A percentile compares a stretch with the other conserved stretches of the same genome.
phyloP scores from a whole-genome alignment of 2,113 vertebrate species.

The Leiothrix lutea region DNA sequence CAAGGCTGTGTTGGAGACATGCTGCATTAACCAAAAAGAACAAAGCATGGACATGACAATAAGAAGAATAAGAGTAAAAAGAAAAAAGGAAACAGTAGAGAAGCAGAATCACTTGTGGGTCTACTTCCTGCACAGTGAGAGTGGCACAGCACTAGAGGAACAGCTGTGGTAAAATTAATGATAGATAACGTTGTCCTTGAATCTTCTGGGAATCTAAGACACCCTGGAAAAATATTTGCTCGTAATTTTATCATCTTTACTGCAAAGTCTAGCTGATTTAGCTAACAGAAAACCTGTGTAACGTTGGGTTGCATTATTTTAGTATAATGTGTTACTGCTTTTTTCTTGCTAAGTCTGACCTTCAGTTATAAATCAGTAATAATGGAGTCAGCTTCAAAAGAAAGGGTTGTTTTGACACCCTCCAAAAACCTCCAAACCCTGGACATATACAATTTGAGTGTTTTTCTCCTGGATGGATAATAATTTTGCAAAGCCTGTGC shows the following conservation, averaged over 20 bases:
- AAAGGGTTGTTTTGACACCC: background rate
- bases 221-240: background rate
- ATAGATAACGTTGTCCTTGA: background rate
- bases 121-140: background rate
- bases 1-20: slow-evolving; percentile 25
- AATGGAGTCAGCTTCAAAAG: background rate
- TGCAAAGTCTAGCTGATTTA: background rate
- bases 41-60: background rate
- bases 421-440: background rate
- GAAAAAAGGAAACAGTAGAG: background rate
- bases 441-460: background rate
- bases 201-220: background rate
- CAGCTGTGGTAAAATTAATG: background rate
- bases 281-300: background rate
- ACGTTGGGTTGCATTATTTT: background rate
- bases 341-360: background rate
- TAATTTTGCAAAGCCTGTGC: background rate
- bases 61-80: background rate
- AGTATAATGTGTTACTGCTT: background rate
- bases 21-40: slow-evolving; percentile 37
- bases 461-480: background rate
- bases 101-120: background rate
- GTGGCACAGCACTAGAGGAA: background rate
- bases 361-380: background rate
- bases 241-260: background rate